Base-by-base conservation (phyloP, 2,888 invertebrate genomes). In the Chrysolina oricalcia region DNA sequence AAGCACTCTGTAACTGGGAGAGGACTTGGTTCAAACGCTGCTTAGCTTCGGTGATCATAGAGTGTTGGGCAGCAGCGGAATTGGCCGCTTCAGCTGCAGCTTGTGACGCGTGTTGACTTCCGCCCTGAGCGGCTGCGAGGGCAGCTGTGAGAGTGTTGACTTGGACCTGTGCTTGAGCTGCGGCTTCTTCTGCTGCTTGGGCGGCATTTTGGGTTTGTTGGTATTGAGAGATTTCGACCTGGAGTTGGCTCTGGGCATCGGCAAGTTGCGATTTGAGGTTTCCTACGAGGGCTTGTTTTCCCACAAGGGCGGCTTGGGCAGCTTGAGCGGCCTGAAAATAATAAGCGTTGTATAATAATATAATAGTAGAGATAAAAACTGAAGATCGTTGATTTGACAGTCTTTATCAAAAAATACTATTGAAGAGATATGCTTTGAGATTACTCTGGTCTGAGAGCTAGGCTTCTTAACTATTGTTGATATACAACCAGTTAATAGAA, bases 141-240 rank as follows among this genome's bases (percentile, higher is more conserved):
- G 94, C 94, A 50, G 93, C 93, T 85, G 93, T 93, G 66, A 94
- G 83, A 0, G 93, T 93, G 0, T 93, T 92, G 79, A 93, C 74
- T 78, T 85, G 85, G 83, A 93, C 92, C 90, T 92, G 92, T 43
- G 94, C 93, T 86, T 94, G 93, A 83, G 93, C 92, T 0, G 94
- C 93, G 0, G 94, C 90, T 81, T 93, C 92, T 46, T 93, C 92
- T 0, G 94, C 93, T 0, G 94, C 89, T 70, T 92, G 91, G 0
- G 94, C 92, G 0, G 94, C 88, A 72, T 93, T 89, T 86, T 94
- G 93, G 9, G 94, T 93, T 72, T 93, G 92, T 79, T 92, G 92
- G 79, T 94, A 87, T 87, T 94, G 94, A 86, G 91, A 90, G 80
- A 92, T 90, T 83, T 94, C 94, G 1, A 91, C 91, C 80, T 93